Evolutionary conservation across 2,797 vertebrate species (phyloP).

Genomic region (Onychomys arenicola): DNA sequence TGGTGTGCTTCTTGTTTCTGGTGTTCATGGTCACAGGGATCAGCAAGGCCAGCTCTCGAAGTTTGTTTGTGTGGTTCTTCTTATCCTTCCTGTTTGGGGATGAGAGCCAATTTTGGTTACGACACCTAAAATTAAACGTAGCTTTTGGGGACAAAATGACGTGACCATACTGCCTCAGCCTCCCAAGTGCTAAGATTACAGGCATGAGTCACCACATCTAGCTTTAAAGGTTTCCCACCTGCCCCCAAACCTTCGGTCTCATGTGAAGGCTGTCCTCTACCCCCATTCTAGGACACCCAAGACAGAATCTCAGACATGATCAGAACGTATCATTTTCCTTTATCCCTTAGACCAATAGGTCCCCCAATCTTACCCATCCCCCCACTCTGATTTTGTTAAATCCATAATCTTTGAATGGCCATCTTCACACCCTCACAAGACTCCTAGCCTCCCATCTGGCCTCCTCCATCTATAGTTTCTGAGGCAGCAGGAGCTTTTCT

Average conservation of each 20-base stretch:
- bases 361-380: not conserved
- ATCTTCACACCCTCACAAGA: not conserved
- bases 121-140: not conserved
- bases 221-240: not conserved
- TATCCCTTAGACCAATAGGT: not conserved
- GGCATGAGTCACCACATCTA: not conserved
- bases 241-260: not conserved
- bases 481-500: not conserved
- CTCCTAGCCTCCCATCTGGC: not conserved
- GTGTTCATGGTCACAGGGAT: conserved; percentile 71
- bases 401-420: not conserved
- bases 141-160: not conserved
- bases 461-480: not conserved
- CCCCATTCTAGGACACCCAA: not conserved
- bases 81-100: conserved; percentile 78
- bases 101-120: not conserved
- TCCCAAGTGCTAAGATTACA: not conserved
- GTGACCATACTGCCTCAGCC: not conserved
- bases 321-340: not conserved
- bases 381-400: not conserved
- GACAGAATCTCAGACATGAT: not conserved
- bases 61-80: conserved; percentile 75
- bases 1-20: conserved; percentile 75
- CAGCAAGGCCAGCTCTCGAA: conserved; percentile 81
- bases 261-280: not conserved